phyloP scores from a whole-genome alignment of 2,888 invertebrate genomes.

The Branchinecta sandiegonensis region DNA sequence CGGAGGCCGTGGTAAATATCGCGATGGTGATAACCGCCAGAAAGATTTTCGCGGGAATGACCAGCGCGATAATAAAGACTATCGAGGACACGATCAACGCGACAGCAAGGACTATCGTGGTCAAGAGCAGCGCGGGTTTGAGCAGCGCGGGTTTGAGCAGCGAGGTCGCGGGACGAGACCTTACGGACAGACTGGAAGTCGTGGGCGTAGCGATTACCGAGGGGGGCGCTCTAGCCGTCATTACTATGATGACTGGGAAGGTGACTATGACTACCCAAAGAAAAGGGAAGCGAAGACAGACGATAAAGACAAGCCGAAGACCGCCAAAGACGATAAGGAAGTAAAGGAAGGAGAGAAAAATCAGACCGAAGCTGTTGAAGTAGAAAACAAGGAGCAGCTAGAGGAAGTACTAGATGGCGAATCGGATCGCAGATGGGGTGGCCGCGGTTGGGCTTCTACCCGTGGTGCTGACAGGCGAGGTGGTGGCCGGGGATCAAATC shows the following conservation, averaged over 20 bases:
- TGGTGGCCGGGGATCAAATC: neutral
- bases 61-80: too few relatives aligned
- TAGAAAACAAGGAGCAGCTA: constrained; percentile 19
- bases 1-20: neutral
- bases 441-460: constrained; percentile 34
- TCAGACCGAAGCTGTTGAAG: constrained; percentile 17
- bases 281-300: constrained; percentile 24
- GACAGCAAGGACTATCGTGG: too few relatives aligned
- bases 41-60: neutral
- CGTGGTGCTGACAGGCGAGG: constrained; percentile 28
- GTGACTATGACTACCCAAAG: constrained; percentile 27
- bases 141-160: too few relatives aligned
- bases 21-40: neutral
- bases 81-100: too few relatives aligned
- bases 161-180: constrained; percentile 15
- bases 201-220: constrained; percentile 28
- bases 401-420: constrained; percentile 18
- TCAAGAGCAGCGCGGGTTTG: neutral
- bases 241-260: constrained; percentile 27
- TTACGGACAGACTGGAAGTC: neutral
- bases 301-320: constrained; percentile 23
- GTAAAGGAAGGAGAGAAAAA: constrained; percentile 24
- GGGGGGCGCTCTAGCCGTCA: constrained; percentile 27
- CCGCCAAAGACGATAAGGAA: constrained; percentile 22
- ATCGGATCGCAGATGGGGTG: constrained; percentile 28